Evolutionary conservation across 2,113 vertebrate species (phyloP).

Genomic region (Orthochromis malagaraziensis): DNA sequence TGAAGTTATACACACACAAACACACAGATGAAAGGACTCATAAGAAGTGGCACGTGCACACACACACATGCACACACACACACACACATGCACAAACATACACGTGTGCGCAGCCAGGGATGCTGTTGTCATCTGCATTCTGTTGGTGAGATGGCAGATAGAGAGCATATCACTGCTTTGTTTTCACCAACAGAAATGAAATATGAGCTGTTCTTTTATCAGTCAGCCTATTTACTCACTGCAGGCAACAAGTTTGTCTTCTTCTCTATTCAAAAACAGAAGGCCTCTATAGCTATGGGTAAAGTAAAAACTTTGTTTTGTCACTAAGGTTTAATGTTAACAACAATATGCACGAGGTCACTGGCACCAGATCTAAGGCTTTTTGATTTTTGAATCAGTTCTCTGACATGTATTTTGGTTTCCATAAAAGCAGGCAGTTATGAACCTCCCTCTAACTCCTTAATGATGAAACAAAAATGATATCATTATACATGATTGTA

Average conservation of each 20-base stretch:
- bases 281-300: not conserved
- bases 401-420: not conserved
- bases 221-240: not conserved
- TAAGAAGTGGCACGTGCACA: not conserved
- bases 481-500: not conserved
- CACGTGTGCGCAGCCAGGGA: not conserved
- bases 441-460: not conserved
- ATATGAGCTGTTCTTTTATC: not conserved
- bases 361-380: not conserved
- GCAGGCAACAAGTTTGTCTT: not conserved
- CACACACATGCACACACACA: not conserved
- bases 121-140: not conserved
- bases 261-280: not conserved
- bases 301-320: not conserved
- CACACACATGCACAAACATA: not conserved
- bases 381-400: not conserved
- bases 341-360: not conserved
- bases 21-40: not conserved
- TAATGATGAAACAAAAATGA: not conserved
- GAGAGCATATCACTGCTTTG: not conserved
- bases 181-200: not conserved
- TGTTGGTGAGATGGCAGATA: not conserved
- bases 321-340: not conserved
- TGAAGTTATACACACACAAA: not conserved
- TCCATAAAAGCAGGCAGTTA: not conserved